phyloP scores from a whole-genome alignment of 2,888 invertebrate species.

The Conus canariensis region DNA sequence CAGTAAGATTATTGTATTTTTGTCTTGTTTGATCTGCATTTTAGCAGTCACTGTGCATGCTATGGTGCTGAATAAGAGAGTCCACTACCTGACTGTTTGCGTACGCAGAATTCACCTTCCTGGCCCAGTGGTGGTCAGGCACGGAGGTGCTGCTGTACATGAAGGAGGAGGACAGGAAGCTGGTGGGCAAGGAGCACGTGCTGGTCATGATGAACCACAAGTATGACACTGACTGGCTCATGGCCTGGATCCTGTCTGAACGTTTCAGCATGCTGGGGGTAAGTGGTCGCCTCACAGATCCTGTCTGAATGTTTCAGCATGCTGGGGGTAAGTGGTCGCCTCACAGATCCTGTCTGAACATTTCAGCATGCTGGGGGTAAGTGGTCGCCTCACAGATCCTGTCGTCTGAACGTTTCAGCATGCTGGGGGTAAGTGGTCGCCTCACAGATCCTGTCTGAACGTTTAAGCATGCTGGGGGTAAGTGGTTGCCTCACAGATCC shows the following conservation, averaged over 20 bases:
- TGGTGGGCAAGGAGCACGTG: slow-evolving; percentile 91
- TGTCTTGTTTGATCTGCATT: too few species aligned
- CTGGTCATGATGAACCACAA: slow-evolving; percentile 95
- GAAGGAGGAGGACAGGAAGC: slow-evolving; percentile 83
- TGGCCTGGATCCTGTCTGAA: slow-evolving; percentile 95
- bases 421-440: too few species aligned
- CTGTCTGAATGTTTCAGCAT: slow-evolving; percentile 89
- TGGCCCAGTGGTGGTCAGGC: slow-evolving; percentile 96
- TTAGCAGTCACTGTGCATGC: too few species aligned
- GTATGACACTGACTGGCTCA: slow-evolving; percentile 97
- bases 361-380: neutral
- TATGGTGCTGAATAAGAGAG: too few species aligned
- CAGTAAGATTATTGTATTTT: too few species aligned
- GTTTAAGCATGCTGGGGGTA: too few species aligned
- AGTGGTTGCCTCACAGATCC: too few species aligned
- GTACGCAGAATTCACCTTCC: slow-evolving; percentile 89
- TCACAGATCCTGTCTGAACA: too few species aligned
- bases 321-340: slow-evolving; percentile 76
- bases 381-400: too few species aligned
- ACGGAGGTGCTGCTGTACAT: slow-evolving; percentile 86
- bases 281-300: slow-evolving; percentile 85
- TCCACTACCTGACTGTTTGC: too few species aligned
- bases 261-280: slow-evolving; percentile 89
- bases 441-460: too few species aligned
- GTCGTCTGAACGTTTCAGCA: too few species aligned